Base-by-base conservation (phyloP, 2,888 invertebrate genomes). In the Pilophorus perplexus region DNA sequence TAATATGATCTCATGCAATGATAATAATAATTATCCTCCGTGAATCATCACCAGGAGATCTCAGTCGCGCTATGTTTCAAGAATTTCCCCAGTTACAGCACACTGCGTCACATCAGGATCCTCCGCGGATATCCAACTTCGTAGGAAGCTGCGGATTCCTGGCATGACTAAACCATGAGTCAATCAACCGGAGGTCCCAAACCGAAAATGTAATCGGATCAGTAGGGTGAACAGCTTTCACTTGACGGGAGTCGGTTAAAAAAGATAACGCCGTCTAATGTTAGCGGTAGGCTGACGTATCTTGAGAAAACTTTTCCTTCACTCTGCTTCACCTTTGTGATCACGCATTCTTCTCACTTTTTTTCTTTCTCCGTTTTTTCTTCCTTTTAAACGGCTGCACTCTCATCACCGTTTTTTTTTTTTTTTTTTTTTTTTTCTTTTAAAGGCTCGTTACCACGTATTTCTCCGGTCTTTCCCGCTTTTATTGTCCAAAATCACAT, bases 261-360 rank as follows among this genome's bases (percentile, higher is more conserved):
- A 28, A 52, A 27, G 52, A 52, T 52, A 52, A 28, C 27, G 46
- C 8, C 2, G 46, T 22, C 23, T 4, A 25, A n/a, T 23, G 10
- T 20, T 23, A 20, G 44, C 44, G 25, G 46, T 22, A 23, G 46
- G 46, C 46, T 22, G 44, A 25, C 8, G n/a, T 46, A 46, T 46
- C 46, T 46, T 46, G 46, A 46, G 46, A 46, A 42, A 46, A 46
- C 46, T 46, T 28, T 52, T 28, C n/a, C n/a, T n/a, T n/a, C n/a
- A n/a, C n/a, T n/a, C n/a, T n/a, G n/a, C n/a, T n/a, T n/a, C n/a
- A 52, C 52, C 52, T 52, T 25, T 52, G 52, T 52, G 52, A 52
- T 52, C 52, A 52, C 52, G 52, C 52, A 52, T 52, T 52, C 52
- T 52, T 52, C 33, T 18, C 52, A 18, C 18, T 28, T 28, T 52